These are phyloP conservation scores for Amniataba percoides DNA, from an alignment of 2,797 vertebrate species.

Conservation along the genomic window DNA sequence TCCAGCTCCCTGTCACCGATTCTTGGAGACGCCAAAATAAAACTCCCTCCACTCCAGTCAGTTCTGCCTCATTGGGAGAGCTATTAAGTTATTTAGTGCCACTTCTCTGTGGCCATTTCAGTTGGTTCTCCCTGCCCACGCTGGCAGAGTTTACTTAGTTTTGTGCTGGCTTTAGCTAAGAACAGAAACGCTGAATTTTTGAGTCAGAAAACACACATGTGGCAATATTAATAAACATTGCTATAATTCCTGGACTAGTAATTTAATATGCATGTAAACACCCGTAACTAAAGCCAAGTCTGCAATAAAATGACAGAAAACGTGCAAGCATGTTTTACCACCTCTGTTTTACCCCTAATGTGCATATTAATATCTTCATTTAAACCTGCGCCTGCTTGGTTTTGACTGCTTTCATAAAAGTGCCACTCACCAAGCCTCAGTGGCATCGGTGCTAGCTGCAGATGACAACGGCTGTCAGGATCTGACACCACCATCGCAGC, in stretches of 20 bases:
- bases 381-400: slow-evolving; percentile 49
- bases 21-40: not conserved
- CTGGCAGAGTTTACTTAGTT: slow-evolving; percentile 10
- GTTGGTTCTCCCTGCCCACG: not conserved
- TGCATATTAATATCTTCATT: slow-evolving; percentile 61
- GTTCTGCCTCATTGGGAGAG: not conserved
- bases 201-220: not conserved
- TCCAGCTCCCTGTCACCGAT: not conserved
- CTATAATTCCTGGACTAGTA: not conserved
- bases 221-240: not conserved
- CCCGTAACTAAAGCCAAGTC: not conserved
- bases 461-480: slow-evolving; percentile 82
- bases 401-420: slow-evolving; percentile 74
- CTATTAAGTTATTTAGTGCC: not conserved
- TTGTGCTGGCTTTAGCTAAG: not conserved
- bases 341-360: slow-evolving; percentile 32
- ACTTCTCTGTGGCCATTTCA: slow-evolving; percentile 7
- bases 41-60: slow-evolving; percentile 3
- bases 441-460: slow-evolving; percentile 63
- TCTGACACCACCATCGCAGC: slow-evolving; percentile 73
- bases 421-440: slow-evolving; percentile 74
- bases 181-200: not conserved
- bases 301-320: not conserved
- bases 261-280: not conserved
- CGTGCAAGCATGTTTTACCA: not conserved